Conservation (phyloP, 2,797 vertebrate species). For the Apogon hyalosoma region DNA sequence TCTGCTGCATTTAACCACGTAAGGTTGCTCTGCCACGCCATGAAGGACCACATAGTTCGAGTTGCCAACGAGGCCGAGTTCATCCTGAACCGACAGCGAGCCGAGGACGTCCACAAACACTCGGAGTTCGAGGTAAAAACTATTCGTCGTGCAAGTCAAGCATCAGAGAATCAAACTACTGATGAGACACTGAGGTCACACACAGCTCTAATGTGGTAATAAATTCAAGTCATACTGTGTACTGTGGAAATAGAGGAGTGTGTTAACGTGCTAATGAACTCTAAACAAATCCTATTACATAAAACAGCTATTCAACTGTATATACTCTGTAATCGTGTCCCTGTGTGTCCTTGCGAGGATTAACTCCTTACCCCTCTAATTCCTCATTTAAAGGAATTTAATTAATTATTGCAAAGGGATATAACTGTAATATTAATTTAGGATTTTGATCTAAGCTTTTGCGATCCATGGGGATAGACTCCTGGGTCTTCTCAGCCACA, state of each 20-base stretch:
- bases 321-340: conserved; percentile 56
- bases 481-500: neutral
- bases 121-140: conserved; percentile 94
- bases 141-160: neutral
- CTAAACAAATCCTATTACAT: conserved; percentile 60
- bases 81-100: conserved; percentile 96
- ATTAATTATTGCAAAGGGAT: conserved; percentile 58
- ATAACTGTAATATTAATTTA: conserved; percentile 51
- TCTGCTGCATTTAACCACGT: conserved; percentile 21
- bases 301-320: conserved; percentile 39
- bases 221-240: conserved; percentile 14
- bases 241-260: conserved; percentile 28
- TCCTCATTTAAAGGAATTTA: conserved; percentile 52
- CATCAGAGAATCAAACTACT: neutral
- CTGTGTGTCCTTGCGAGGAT: conserved; percentile 62
- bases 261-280: conserved; percentile 42
- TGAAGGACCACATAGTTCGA: conserved; percentile 98
- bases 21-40: conserved; percentile 96
- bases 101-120: conserved; percentile 97
- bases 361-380: conserved; percentile 52
- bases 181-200: neutral
- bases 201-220: neutral
- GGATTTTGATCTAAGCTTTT: conserved; percentile 47
- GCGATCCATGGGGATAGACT: conserved; percentile 23
- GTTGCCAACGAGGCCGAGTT: conserved; percentile 98